Evolutionary conservation across 2,797 vertebrate species (phyloP), one percentile per base, ranked within the genome.

Genomic region (Enteromius thamalakanensis): DNA sequence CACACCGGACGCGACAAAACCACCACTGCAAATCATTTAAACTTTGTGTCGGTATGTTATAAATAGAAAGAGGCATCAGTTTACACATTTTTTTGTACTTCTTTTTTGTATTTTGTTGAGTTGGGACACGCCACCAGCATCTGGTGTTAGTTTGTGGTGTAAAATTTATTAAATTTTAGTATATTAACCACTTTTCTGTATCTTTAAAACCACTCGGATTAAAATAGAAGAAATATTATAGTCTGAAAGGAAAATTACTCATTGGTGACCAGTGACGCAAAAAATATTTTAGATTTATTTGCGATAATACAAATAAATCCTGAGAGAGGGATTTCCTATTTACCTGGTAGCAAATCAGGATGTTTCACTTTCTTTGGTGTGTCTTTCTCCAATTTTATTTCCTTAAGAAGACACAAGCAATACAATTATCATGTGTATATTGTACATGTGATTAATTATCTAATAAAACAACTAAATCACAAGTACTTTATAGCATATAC

Each of bases 341-440:
- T 95, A 96, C 96, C 95, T 94, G 95, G 95, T 84, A 96, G 86
- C 88, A 97, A 92, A 84, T 8, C 91, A 87, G 94, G 95, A 78
- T 86, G 87, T 84, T 91, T 92, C 76, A 95, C 91, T 92, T 95
- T 93, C 87, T 94, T 96, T 85, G 92, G 77, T 4, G 86, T 67
- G 80, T 95, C 88, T 84, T 89, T 90, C 71, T 93, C 95, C 89
- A 92, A 79, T 42, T 96, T 94, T 85, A 96, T 94, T 92, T 97
- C 96, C 96, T 97, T 86, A 69, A 58, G 10, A 79, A 83, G 72
- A 81, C 21, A 37, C 45, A 78, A 74, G 75, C 15, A 23, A 60
- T 37, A 21, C 1, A 32, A 55, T 10, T 60, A 4, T 4, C 17
- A 14, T 65, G n/a, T 9, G 47, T 62, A 79, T 3, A 45, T 45